A percentile compares a stretch with the other conserved stretches of the same genome.
These are phyloP conservation scores for Pomacea canaliculata DNA, from an alignment of 2,888 invertebrate species.

Conservation along the genomic window DNA sequence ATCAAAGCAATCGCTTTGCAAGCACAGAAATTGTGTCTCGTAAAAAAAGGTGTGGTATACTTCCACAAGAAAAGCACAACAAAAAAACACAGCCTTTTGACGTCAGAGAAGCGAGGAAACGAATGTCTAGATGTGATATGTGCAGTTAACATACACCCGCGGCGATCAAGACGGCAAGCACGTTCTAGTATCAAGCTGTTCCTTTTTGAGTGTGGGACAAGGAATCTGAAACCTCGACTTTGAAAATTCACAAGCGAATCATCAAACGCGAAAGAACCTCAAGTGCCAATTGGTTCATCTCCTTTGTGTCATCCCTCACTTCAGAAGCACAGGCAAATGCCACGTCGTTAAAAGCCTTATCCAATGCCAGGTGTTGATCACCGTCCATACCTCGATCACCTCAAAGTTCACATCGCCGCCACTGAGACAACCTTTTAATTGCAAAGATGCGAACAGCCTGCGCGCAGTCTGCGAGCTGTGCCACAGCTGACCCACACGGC, in stretches of 20 bases:
- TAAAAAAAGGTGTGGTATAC: no score
- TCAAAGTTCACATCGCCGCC: conserved; percentile 7
- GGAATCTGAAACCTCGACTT: background rate
- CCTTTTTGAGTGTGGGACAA: background rate
- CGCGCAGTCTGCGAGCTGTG: conserved; percentile 2
- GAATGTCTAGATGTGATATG: background rate
- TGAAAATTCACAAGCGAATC: background rate
- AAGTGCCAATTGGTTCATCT: background rate
- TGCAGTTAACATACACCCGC: background rate
- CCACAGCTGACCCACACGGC: conserved; percentile 2
- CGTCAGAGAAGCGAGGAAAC: no score
- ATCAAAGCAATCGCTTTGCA: no score
- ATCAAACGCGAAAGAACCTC: background rate
- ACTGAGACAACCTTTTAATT: background rate
- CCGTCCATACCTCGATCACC: conserved; percentile 7
- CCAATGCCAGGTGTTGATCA: conserved; percentile 2
- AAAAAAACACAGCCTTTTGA: no score
- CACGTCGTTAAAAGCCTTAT: conserved; percentile 1
- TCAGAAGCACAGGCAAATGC: background rate
- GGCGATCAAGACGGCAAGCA: background rate
- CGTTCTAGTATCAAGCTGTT: background rate
- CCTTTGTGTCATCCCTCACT: background rate
- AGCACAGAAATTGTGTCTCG: no score
- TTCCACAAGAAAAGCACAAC: no score
- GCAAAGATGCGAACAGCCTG: conserved; percentile 8